Base-by-base conservation (phyloP, 2,888 invertebrate genomes). In the Ormyrus rosae region DNA sequence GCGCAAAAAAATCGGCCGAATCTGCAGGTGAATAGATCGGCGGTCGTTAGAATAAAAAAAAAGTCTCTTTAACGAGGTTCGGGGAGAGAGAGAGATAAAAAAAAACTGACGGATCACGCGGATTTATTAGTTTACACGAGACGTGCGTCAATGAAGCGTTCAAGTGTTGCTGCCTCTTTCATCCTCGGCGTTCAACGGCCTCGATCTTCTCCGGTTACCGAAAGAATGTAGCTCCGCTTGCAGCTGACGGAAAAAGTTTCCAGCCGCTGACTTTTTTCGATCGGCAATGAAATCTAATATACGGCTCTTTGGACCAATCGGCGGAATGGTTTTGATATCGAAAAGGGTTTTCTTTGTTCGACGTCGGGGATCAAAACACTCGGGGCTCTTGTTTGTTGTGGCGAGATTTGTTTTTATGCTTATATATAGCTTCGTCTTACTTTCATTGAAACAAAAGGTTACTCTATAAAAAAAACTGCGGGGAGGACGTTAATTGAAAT, bases 201-300 rank as follows among this genome's bases (percentile, higher is more conserved):
- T 77, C 64, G 50, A 58, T 46, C 74, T 58, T 72, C 71, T 71
- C 61, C 6, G 9, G 51, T 75, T 67, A 75, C 65, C 34, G 6
- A 9, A 3, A 11, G 34, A 34, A 63, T 45, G 13, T 5, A 9
- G 10, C 9, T n/a, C 45, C 13, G 10, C 34, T 9, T 5, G 9
- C n/a, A 48, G 55, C 65, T 67, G 65, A 51, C 9, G 19, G 8
- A 45, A 5, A 19, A 19, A 60, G 13, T 60, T 19, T 60, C 6
- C 34, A 34, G 34, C 34, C 34, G 34, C 34, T 34, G 34, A 34
- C 34, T 19, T 19, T 19, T 60, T 60, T 60, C 19, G 13, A 19
- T 7, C 60, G 51, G 48, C 51, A 34, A 13, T 51, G 71, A 70
- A 70, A 70, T 70, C 58, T 58, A 9, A 70, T 48, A 50, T 19